phyloP scores from a whole-genome alignment of 1,140 invertebrate species.

The Drosophila carrolli region DNA sequence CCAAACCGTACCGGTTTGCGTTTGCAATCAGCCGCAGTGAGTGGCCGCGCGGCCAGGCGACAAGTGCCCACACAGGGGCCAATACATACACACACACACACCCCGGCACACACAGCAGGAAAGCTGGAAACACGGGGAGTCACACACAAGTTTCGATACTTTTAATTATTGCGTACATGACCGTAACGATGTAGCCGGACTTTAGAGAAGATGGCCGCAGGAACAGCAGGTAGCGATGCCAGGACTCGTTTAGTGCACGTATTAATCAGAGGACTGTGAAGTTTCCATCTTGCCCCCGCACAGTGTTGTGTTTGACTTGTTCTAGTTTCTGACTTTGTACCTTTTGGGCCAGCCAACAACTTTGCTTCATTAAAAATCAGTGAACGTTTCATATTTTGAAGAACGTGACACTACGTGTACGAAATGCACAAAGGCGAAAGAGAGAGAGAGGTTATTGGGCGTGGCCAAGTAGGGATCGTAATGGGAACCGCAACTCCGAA shows the following conservation, averaged over 20 bases:
- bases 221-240: slow-evolving; percentile 18
- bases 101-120: slow-evolving; percentile 20
- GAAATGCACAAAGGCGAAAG: slow-evolving; percentile 37
- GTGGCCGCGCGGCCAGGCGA: slow-evolving; percentile 71
- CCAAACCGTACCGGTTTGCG: slow-evolving; percentile 43
- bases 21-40: slow-evolving; percentile 76
- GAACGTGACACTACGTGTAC: slow-evolving; percentile 77
- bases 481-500: slow-evolving; percentile 41
- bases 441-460: slow-evolving; percentile 3
- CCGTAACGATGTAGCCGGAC: slow-evolving; percentile 77
- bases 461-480: slow-evolving; percentile 39
- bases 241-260: slow-evolving; percentile 69
- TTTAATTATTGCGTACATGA: slow-evolving; percentile 83
- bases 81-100: slow-evolving; percentile 22
- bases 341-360: slow-evolving; percentile 46
- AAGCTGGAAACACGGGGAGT: slow-evolving; percentile 18
- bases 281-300: slow-evolving; percentile 18
- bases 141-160: slow-evolving; percentile 73
- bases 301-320: slow-evolving; percentile 13
- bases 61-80: slow-evolving; percentile 61
- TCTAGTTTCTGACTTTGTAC: slow-evolving; percentile 50
- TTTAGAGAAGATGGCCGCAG: slow-evolving; percentile 56
- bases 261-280: slow-evolving; percentile 73
- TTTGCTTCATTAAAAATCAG: slow-evolving; percentile 83
- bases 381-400: slow-evolving; percentile 82